Evolutionary conservation across 2,797 vertebrate species (phyloP).

Genomic region (Caiman crocodilus): DNA sequence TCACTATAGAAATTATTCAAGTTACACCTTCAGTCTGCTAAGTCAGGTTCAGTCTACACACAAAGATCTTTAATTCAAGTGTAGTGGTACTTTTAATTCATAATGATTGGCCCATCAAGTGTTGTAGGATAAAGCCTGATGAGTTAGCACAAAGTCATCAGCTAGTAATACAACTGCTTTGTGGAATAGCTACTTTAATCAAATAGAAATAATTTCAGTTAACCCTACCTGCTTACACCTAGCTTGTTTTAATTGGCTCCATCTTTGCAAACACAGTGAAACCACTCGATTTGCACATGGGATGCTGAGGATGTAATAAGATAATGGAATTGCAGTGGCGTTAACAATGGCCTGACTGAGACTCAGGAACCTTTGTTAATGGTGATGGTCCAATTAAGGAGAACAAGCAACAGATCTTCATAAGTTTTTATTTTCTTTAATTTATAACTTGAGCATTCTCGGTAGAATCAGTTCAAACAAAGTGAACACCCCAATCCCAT

Average conservation of each 20-base stretch:
- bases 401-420: neutral
- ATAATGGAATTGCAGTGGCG: neutral
- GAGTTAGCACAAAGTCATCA: fast-evolving
- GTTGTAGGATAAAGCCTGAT: neutral
- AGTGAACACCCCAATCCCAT: too few relatives aligned
- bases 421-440: neutral
- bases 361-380: neutral
- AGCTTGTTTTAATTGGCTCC: neutral
- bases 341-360: neutral
- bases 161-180: neutral
- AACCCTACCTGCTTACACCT: neutral
- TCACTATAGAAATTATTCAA: neutral
- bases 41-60: neutral
- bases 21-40: neutral
- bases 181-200: neutral
- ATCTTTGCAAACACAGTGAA: neutral
- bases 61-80: fast-evolving
- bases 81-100: fast-evolving
- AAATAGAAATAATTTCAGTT: neutral
- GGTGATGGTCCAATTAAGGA: neutral
- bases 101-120: neutral
- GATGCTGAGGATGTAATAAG: neutral
- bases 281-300: fast-evolving
- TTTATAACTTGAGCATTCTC: neutral
- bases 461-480: neutral